Conservation (phyloP, 2,797 vertebrate genomes). For the Sebastolobus altivelis region DNA sequence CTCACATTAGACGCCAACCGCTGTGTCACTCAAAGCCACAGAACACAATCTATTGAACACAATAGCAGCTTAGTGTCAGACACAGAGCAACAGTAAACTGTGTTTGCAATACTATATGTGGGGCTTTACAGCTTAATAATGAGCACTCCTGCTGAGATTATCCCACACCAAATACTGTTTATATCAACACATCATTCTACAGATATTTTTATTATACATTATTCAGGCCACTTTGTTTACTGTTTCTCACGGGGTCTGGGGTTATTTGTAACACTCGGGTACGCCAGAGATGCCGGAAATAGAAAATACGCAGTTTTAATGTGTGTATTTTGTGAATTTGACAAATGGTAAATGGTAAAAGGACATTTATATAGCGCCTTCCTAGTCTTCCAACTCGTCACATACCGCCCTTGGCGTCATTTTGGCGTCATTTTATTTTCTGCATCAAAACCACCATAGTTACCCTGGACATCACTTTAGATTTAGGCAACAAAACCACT, state of each 20-base stretch:
- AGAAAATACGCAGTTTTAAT: constrained; percentile 1
- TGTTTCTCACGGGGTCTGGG: constrained; percentile 1
- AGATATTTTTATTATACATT: constrained; percentile 15
- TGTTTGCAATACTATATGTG: constrained; percentile 36
- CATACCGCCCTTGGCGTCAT: too few species aligned
- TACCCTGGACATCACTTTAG: accelerated
- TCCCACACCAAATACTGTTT: constrained; percentile 59
- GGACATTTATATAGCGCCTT: too few species aligned
- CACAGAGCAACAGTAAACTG: constrained; percentile 54
- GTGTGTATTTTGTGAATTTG: not conserved
- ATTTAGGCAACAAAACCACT: too few species aligned
- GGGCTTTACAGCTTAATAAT: constrained; percentile 63
- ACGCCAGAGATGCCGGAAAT: not conserved
- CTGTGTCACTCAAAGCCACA: constrained; percentile 72
- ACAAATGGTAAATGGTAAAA: not conserved
- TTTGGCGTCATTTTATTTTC: too few species aligned
- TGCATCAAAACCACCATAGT: too few species aligned
- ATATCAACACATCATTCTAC: constrained; percentile 48
- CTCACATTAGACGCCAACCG: constrained; percentile 68
- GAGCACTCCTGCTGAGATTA: constrained; percentile 61
- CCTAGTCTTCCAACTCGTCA: too few species aligned
- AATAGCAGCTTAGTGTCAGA: constrained; percentile 71
- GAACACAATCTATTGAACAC: constrained; percentile 68
- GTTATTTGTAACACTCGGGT: constrained; percentile 12
- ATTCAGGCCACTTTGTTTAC: constrained; percentile 36